Evolutionary conservation across 2,113 vertebrate genomes (phyloP).

Genomic region (Epinephelus fuscoguttatus): DNA sequence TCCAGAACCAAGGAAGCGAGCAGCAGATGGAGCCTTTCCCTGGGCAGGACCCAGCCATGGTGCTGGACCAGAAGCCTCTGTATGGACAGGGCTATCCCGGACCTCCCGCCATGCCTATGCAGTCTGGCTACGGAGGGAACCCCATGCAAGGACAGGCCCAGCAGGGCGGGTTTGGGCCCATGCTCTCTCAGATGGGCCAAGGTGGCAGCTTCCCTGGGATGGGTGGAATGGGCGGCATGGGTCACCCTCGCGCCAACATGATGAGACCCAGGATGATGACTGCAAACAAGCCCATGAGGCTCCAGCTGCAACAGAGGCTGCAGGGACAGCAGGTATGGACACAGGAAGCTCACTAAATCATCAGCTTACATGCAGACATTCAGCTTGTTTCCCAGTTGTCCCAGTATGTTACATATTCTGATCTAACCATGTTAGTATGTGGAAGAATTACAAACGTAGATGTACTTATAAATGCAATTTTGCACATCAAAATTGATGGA

Average conservation of each 20-base stretch:
- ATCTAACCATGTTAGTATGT: not conserved
- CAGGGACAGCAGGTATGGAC: constrained; percentile 94
- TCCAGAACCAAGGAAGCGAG: constrained; percentile 76
- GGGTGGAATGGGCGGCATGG: constrained; percentile 86
- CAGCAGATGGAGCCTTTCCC: constrained; percentile 89
- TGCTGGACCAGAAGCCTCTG: constrained; percentile 93
- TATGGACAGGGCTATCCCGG: constrained; percentile 92
- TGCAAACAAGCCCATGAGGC: constrained; percentile 93
- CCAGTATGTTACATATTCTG: too few species aligned
- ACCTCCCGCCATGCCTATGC: constrained; percentile 88
- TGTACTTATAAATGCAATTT: not conserved
- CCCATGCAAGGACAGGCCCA: constrained; percentile 80
- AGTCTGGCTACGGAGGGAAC: constrained; percentile 86
- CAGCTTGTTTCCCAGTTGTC: not conserved
- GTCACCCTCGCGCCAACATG: constrained; percentile 88
- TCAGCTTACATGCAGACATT: not conserved
- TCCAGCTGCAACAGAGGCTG: constrained; percentile 97
- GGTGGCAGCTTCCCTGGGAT: constrained; percentile 86
- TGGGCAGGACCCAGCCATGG: constrained; percentile 90
- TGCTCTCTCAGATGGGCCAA: constrained; percentile 86
- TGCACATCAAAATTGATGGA: not conserved
- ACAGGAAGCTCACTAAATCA: not conserved
- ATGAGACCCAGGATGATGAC: constrained; percentile 92
- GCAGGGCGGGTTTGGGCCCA: constrained; percentile 79
- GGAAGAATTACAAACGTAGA: too few species aligned